Conservation (phyloP, 1,140 invertebrate species). For the Panulirus ornatus region DNA sequence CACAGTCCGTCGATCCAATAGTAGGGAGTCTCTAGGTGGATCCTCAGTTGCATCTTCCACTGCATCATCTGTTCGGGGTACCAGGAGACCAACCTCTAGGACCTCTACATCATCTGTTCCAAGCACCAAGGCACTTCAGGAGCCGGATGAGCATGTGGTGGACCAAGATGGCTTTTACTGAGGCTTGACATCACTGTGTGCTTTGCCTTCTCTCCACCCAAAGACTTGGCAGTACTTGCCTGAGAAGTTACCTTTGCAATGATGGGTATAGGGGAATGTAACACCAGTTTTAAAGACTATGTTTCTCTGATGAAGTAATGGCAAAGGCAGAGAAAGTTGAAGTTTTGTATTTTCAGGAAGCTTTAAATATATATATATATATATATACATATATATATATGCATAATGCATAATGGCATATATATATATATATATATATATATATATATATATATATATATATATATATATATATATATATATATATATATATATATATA, state of each 20-base stretch:
- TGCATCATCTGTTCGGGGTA: conserved; percentile 83
- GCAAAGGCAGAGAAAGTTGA: conserved; percentile 62
- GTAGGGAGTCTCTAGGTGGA: conserved; percentile 91
- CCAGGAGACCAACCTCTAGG: conserved; percentile 78
- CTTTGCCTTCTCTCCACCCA: conserved; percentile 34
- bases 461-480: too few relatives aligned
- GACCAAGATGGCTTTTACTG: conserved; percentile 73
- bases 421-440: too few relatives aligned
- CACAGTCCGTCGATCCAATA: conserved; percentile 86
- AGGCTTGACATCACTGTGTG: conserved; percentile 38
- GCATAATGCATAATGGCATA: too few relatives aligned
- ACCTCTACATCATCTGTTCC: conserved; percentile 43
- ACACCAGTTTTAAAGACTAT: conserved; percentile 33
- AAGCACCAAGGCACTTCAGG: conserved; percentile 68
- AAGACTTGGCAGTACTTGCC: conserved; percentile 13
- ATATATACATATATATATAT: too few relatives aligned
- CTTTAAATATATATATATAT: conserved; percentile 41
- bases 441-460: too few relatives aligned
- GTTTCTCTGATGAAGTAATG: conserved; percentile 26
- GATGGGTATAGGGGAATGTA: conserved; percentile 1
- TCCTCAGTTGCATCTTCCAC: conserved; percentile 82
- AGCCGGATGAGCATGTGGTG: conserved; percentile 66
- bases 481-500: too few relatives aligned
- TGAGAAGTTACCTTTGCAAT: conserved; percentile 26
- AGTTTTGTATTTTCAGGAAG: conserved; percentile 55